phyloP scores from a whole-genome alignment of 2,888 invertebrate species.

The Epinotia nisella region DNA sequence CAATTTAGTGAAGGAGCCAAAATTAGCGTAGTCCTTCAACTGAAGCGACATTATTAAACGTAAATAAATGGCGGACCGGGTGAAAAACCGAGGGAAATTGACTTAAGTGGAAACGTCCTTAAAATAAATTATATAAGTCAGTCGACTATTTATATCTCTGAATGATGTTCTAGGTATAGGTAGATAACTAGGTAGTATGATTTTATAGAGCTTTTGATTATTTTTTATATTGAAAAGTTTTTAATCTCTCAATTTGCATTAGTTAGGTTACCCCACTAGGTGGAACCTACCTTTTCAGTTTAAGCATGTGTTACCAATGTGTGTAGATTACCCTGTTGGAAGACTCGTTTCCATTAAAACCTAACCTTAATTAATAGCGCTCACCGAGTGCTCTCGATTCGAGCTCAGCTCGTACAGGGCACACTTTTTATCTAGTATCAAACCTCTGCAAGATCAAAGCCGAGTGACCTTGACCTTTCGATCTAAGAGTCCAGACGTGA shows the following conservation, averaged over 20 bases:
- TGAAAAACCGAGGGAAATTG: background rate
- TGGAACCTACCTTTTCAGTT: too few species aligned
- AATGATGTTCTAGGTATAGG: too few species aligned
- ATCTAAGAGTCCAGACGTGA: background rate
- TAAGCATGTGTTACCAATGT: too few species aligned
- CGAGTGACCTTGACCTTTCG: slow-evolving; percentile 19
- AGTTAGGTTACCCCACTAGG: too few species aligned
- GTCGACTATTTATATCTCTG: too few species aligned
- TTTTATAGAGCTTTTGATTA: too few species aligned
- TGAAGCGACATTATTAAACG: background rate
- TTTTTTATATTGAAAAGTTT: too few species aligned
- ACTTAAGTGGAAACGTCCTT: background rate
- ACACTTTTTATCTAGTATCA: slow-evolving; percentile 8
- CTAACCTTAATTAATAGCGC: background rate
- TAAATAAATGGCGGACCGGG: background rate
- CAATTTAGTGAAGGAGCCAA: background rate
- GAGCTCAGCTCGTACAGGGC: background rate
- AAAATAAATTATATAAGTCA: background rate
- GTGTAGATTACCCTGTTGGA: background rate
- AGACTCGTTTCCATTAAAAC: background rate
- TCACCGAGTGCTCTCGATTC: background rate
- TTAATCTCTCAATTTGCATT: too few species aligned
- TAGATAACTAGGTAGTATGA: too few species aligned
- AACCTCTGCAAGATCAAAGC: background rate
- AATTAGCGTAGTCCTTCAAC: background rate